These are phyloP conservation scores for Microdon myrmicae DNA, from an alignment of 2,888 invertebrate species.

Conservation along the genomic window DNA sequence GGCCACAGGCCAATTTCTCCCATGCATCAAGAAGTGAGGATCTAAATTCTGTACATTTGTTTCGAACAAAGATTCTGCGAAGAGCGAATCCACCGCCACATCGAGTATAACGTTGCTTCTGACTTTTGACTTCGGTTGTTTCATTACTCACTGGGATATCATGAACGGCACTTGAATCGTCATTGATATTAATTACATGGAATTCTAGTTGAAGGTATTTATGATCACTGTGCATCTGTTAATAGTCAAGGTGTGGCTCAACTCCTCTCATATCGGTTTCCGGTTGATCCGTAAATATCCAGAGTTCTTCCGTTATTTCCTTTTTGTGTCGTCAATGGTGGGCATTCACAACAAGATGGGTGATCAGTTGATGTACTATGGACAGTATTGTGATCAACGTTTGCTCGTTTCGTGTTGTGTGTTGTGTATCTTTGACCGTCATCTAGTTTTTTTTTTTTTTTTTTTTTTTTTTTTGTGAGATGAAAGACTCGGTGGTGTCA, in stretches of 20 bases:
- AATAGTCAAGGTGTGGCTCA: background rate
- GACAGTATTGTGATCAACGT: conserved; percentile 22
- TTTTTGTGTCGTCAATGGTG: conserved; percentile 35
- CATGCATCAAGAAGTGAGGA: conserved; percentile 67
- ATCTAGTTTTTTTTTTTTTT: too few species aligned
- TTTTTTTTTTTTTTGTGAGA: too few species aligned
- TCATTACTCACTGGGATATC: background rate
- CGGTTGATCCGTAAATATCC: conserved; percentile 38
- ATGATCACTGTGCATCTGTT: background rate
- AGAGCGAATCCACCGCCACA: conserved; percentile 64
- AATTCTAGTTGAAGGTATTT: conserved; percentile 29
- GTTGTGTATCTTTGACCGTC: too few species aligned
- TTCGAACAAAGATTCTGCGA: conserved; percentile 62
- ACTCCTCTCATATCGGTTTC: conserved; percentile 55
- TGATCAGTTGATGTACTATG: too few species aligned
- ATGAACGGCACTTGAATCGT: background rate
- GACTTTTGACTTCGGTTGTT: background rate
- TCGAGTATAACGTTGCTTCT: conserved; percentile 59
- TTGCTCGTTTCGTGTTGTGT: conserved; percentile 33
- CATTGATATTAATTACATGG: conserved; percentile 63
- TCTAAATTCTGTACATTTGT: conserved; percentile 69
- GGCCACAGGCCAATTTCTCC: conserved; percentile 56
- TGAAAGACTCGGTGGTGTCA: too few species aligned
- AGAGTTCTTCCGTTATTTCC: conserved; percentile 8
- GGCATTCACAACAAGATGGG: too few species aligned